Evolutionary conservation across 2,113 vertebrate genomes (phyloP), one percentile per base, ranked within the genome.

Genomic region (Indri indri): DNA sequence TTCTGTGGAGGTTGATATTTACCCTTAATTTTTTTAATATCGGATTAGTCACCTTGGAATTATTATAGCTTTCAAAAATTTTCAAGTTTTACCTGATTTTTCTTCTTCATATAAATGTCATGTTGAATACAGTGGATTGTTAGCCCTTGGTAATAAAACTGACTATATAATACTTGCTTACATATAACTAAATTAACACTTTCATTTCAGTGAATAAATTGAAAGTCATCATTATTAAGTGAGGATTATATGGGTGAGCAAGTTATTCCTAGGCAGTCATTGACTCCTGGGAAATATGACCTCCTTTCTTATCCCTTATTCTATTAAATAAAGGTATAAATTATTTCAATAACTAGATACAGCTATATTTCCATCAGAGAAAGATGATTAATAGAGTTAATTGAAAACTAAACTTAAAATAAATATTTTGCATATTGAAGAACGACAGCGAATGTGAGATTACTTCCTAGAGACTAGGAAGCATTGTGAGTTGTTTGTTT

Each of bases 291-390:
- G 17, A 93, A 77, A 86, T 59, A 70, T 30, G 11, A 11, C 2
- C n/a, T 68, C 13, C 37, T 87, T 91, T 90, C 37, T 3, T 25
- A 47, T 61, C 70, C 11, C 32, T 92, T 77, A 70, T 76, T 63
- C 2, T 93, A 34, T 94, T 91, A 97, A 98, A 97, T 59, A 88
- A 97, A 97, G 8, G 52, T 40, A 96, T 90, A 37, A 92, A 87
- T 90, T 94, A 96, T 94, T 98, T 94, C 40, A 61, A 76, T 77
- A 90, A 61, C 4, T 30, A 37, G 20, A 74, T 4, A 25, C 42
- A 92, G 76, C 4, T 61, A 45, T 27, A 63, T 88, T 92, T 96
- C 91, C 30, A 42, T 66, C 11, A 63, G 17, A 65, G 34, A 61
- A 92, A 92, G 76, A 92, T 16, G 6, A 42, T 83, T 68, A 80